Evolutionary conservation across 64 coral and sea anemone species (phyloP), one percentile per base, ranked within the genome.

Genomic region (Porites australiensis): DNA sequence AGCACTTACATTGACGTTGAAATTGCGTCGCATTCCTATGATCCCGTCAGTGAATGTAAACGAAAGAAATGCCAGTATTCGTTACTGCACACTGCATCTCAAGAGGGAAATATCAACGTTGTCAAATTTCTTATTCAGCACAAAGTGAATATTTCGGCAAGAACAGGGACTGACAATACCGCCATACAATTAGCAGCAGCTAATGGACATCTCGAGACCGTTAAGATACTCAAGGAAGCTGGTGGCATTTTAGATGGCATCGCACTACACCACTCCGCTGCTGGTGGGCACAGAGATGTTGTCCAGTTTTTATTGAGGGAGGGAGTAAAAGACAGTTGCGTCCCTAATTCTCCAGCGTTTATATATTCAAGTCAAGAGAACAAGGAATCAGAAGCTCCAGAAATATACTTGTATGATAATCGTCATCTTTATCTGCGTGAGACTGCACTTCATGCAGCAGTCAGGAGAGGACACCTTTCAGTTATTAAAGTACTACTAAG

Each of bases 1-100:
- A 64, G 27, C 27, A 37, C 87, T 44, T 66, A 62, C 8, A 14
- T 83, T 6, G 79, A 82, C 14, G 54, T n/a, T 78, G 58, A 83
- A 27, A 77, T 64, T 71, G 55, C 12, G 12, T 10, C 54, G 13
- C 55, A 76, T 45, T 83, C 92, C 22, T 23, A 70, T 62, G 18
- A 90, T 15, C 80, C 87, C 4, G 3, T 21, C 2, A 60, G 82
- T n/a, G 92, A 91, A 20, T 97, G 92, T 51, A 87, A 94, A 71
- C 77, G 76, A 3, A 86, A 73, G 61, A 88, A 91, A 53, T 88
- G 82, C 22, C 83, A 57, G 3, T 97, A 91, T 71, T 90, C 88
- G 13, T 87, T 94, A 18, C 52, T 97, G 43, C 88, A 94, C 48
- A 85, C 91, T 13, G 95, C 95, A 14, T 75, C 88, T 45, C 95